Evolutionary conservation across 64 coral and sea anemone genomes (phyloP).

Genomic region (Actinia equina): DNA sequence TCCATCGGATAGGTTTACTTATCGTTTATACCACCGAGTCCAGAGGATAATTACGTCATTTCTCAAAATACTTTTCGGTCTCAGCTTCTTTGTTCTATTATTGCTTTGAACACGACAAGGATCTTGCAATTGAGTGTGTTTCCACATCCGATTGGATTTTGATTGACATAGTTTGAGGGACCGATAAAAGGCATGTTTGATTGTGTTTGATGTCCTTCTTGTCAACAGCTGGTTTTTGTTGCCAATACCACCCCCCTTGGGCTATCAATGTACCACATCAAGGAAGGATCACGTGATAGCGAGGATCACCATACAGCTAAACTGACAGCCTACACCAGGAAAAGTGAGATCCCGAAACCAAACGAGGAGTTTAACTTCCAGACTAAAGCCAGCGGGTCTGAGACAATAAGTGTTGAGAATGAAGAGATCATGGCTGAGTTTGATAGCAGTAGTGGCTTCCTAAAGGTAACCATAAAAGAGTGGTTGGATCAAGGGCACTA

Average conservation of each 20-base stretch:
- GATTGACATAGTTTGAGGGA: no score
- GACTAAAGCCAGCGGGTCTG: slow-evolving; percentile 40
- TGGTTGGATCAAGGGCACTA: no score
- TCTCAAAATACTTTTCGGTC: no score
- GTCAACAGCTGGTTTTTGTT: slow-evolving; percentile 65
- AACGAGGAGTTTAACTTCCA: slow-evolving; percentile 65
- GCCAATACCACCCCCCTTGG: slow-evolving; percentile 56
- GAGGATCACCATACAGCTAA: slow-evolving; percentile 10
- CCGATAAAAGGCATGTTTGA: no score
- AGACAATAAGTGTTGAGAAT: slow-evolving; percentile 78
- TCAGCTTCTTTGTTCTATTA: no score
- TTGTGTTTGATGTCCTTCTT: no score
- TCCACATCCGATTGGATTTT: no score
- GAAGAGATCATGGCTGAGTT: slow-evolving; percentile 73
- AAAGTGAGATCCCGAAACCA: background rate
- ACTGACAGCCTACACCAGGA: slow-evolving; percentile 31
- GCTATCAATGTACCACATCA: slow-evolving; percentile 30
- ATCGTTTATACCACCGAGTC: no score
- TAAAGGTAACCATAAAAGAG: slow-evolving; percentile 43
- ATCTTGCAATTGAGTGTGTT: no score
- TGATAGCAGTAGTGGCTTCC: slow-evolving; percentile 61
- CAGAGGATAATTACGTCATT: no score
- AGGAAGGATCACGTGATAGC: background rate
- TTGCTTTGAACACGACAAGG: no score
- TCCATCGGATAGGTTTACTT: no score